Evolutionary conservation across 2,797 vertebrate species (phyloP), one percentile per base, ranked within the genome.

Genomic region (Hybognathus amarus): DNA sequence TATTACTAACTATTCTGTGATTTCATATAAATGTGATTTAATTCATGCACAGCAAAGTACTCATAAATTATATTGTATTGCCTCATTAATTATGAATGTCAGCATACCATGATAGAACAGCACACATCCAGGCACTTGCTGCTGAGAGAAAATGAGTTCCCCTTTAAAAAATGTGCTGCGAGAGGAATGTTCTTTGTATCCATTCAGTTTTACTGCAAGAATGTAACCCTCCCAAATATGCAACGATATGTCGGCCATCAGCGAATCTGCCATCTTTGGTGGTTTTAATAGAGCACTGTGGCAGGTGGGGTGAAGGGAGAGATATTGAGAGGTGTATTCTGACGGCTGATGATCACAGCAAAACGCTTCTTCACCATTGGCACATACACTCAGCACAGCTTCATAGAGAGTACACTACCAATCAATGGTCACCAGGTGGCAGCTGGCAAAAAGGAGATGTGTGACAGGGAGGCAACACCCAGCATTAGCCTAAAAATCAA

Each of bases 351-450:
- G 76, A 85, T 61, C 66, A 45, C 82, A 84, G 79, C 85, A 84
- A 82, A 84, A 79, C 8, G 33, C 64, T 83, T 77, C 75, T 69
- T 82, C 22, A 79, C 69, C 59, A 45, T 54, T 74, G 66, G 61
- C 73, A 74, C 36, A 84, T 70, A 27, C 13, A 33, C 24, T 61
- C 22, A 30, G 71, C n/a, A 4, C n/a, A 40, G 2, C 38, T 68
- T 27, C 22, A 5, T 3, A 11, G 18, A 71, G 30, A 38, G 7
- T 80, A 52, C 76, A 82, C 11, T 87, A 75, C 70, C 74, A 42
- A 83, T 9, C 5, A 20, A 36, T 50, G 56, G 47, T 92, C 95
- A 94, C 92, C 92, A 94, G 95, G 91, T 94, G 95, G 93, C 83
- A n/a, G 87, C 6, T 84, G 90, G 75, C 77, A 73, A 85, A 64